A percentile compares a stretch with the other conserved stretches of the same genome.
These are phyloP conservation scores for Lasioglossum pauxillum DNA, from an alignment of 2,888 invertebrate species.

Conservation along the genomic window DNA sequence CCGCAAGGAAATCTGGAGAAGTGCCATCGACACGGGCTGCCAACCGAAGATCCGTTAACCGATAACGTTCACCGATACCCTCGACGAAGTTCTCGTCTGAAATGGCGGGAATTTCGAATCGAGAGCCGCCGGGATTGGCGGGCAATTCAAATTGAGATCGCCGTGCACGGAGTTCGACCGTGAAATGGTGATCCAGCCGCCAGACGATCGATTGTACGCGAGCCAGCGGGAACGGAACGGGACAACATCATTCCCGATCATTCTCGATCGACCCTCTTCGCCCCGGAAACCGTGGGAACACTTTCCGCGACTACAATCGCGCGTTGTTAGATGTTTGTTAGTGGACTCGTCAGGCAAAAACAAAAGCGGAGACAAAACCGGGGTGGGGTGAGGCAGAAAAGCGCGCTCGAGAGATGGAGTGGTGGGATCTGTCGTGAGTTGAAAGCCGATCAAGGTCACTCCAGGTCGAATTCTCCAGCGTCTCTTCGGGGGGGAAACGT, in stretches of 20 bases:
- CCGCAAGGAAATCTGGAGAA: neutral
- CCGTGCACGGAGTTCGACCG: constrained; percentile 12
- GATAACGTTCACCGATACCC: neutral
- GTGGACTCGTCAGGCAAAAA: constrained; percentile 51
- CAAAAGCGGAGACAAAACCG: constrained; percentile 28
- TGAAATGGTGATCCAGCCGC: constrained; percentile 6
- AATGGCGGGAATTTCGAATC: neutral
- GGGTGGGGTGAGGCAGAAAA: constrained; percentile 3
- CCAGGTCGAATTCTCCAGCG: neutral
- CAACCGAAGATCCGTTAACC: neutral
- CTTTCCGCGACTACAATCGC: neutral
- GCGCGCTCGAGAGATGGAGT: constrained; percentile 21
- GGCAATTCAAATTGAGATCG: neutral
- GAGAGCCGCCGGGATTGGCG: neutral
- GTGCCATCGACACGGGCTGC: neutral
- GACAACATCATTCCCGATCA: neutral
- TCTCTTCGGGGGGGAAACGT: neutral
- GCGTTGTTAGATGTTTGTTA: constrained; percentile 35
- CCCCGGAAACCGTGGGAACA: constrained; percentile 2
- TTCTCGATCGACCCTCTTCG: constrained; percentile 9
- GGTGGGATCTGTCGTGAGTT: constrained; percentile 7
- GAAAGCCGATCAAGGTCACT: constrained; percentile 5
- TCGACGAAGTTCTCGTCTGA: too few relatives aligned
- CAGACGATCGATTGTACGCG: neutral
- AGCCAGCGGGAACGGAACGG: constrained; percentile 22